These are phyloP conservation scores for Malachius bipustulatus DNA, from an alignment of 2,888 invertebrate genomes.

Conservation along the genomic window DNA sequence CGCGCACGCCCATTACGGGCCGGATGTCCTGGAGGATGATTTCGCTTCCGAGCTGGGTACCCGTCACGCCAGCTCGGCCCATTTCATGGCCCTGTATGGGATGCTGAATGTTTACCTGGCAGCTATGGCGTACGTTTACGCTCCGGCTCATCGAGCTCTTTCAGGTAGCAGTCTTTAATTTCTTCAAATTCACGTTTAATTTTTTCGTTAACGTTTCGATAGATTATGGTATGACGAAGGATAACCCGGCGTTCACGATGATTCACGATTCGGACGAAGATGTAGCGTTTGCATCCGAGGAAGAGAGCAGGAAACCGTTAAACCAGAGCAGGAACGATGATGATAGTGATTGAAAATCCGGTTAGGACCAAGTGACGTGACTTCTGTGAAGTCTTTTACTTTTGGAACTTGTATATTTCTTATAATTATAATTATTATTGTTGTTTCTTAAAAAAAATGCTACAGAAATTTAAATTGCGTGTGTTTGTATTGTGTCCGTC, in stretches of 20 bases:
- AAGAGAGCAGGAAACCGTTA: constrained; percentile 71
- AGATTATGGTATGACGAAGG: constrained; percentile 88
- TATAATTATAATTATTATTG: too few species aligned
- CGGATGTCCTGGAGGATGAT: constrained; percentile 83
- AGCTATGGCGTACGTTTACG: constrained; percentile 89
- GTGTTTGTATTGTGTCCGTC: too few species aligned
- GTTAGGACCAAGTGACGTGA: too few species aligned
- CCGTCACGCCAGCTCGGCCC: constrained; percentile 82
- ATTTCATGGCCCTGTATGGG: constrained; percentile 93
- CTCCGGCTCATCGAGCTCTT: constrained; percentile 66
- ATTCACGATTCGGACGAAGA: constrained; percentile 97
- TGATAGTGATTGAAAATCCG: constrained; percentile 61
- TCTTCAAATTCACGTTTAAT: background rate
- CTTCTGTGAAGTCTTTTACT: too few species aligned
- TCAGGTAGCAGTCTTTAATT: too few species aligned
- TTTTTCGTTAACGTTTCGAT: too few species aligned
- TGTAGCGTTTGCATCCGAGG: constrained; percentile 87
- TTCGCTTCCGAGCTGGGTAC: constrained; percentile 82
- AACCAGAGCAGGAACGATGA: constrained; percentile 60
- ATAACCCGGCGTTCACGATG: constrained; percentile 97
- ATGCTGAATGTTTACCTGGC: constrained; percentile 88
- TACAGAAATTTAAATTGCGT: too few species aligned
- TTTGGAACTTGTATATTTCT: too few species aligned
- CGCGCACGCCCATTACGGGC: constrained; percentile 73
- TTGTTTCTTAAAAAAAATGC: too few species aligned